Conservation (phyloP, 2,113 vertebrate genomes). For the Perca schrenkii region DNA sequence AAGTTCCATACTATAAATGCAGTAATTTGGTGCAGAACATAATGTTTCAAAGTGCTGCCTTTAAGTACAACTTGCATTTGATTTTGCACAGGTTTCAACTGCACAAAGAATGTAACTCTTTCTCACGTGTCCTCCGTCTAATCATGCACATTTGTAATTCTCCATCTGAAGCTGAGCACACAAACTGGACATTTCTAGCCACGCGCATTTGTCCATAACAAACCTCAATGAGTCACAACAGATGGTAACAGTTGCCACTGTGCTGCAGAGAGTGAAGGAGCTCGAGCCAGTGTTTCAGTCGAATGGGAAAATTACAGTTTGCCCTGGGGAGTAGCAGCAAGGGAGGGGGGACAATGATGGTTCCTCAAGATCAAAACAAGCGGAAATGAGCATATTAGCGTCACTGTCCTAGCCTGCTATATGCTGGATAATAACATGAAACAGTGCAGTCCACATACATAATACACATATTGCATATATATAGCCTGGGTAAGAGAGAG, state of each 20-base stretch:
- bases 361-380: conserved; percentile 67
- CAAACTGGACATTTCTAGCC: conserved; percentile 48
- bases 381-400: conserved; percentile 66
- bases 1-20: background rate
- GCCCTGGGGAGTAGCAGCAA: conserved; percentile 42
- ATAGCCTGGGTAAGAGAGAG: background rate
- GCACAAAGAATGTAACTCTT: background rate
- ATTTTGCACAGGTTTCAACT: background rate
- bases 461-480: conserved; percentile 32
- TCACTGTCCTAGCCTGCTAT: conserved; percentile 13
- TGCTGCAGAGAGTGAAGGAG: conserved; percentile 54
- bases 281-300: conserved; percentile 59
- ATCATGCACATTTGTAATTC: conserved; percentile 21
- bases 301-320: conserved; percentile 68
- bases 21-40: conserved; percentile 2
- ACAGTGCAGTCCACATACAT: conserved; percentile 26
- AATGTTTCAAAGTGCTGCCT: background rate
- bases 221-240: conserved; percentile 75
- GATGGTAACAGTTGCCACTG: conserved; percentile 73
- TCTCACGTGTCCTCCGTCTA: background rate
- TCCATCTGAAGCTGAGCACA: conserved; percentile 35
- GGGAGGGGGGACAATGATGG: conserved; percentile 8
- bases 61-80: background rate
- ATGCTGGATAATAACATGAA: conserved; percentile 18
- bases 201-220: conserved; percentile 65